Evolutionary conservation across 2,113 vertebrate genomes (phyloP).

Genomic region (Coregonus clupeaformis): DNA sequence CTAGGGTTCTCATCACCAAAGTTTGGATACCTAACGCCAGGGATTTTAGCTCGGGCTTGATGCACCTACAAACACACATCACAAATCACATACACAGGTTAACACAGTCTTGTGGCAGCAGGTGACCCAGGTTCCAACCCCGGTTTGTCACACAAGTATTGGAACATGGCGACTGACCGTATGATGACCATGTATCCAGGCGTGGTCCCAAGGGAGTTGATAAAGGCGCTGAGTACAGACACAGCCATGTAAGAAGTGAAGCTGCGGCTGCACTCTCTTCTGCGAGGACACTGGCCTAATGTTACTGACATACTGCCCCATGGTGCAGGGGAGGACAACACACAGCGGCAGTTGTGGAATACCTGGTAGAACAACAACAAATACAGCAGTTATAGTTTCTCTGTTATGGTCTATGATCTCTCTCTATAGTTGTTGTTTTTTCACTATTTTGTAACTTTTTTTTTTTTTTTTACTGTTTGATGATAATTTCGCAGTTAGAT

Average conservation of each 20-base stretch:
- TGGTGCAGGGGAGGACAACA: conserved; percentile 61
- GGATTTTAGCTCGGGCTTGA: conserved; percentile 82
- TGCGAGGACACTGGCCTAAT: conserved; percentile 81
- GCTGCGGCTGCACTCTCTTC: conserved; percentile 71
- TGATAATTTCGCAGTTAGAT: no score
- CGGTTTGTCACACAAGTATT: neutral
- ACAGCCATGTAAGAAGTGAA: conserved; percentile 78
- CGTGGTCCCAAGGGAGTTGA: conserved; percentile 68
- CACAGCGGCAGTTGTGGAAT: conserved; percentile 89
- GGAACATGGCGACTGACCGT: conserved; percentile 65
- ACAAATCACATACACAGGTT: neutral
- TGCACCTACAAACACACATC: conserved; percentile 15
- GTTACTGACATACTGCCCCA: conserved; percentile 73
- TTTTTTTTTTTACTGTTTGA: no score
- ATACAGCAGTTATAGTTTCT: no score
- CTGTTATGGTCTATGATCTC: no score
- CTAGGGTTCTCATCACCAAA: conserved; percentile 39
- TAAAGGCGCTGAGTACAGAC: conserved; percentile 74
- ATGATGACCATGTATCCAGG: conserved; percentile 77
- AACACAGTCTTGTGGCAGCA: conserved; percentile 59
- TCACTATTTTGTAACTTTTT: no score
- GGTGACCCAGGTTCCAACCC: conserved; percentile 36
- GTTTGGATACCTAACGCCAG: conserved; percentile 70
- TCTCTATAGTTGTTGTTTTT: no score
- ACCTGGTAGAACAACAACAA: conserved; percentile 64